These are phyloP conservation scores for Cyclopterus lumpus DNA, from an alignment of 2,797 vertebrate genomes.

Conservation along the genomic window DNA sequence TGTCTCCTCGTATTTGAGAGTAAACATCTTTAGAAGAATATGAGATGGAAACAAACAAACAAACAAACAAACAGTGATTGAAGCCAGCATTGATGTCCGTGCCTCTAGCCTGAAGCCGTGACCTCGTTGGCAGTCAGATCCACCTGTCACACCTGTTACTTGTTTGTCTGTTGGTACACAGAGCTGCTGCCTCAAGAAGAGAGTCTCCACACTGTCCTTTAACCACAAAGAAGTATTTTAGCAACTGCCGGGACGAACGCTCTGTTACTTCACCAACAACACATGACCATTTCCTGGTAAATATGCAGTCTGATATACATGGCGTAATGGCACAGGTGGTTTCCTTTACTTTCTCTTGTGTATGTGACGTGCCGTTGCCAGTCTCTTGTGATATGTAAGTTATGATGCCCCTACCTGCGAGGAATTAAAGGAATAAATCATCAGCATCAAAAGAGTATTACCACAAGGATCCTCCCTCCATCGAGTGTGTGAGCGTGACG, in stretches of 20 bases:
- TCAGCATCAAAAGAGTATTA: conserved; percentile 7
- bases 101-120: conserved; percentile 21
- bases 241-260: not conserved
- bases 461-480: conserved; percentile 15
- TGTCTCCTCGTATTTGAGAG: not conserved
- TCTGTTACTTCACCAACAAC: not conserved
- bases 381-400: not conserved
- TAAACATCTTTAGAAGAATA: not conserved
- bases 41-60: not conserved
- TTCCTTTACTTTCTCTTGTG: not conserved
- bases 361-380: not conserved
- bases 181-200: conserved; percentile 2
- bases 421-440: conserved; percentile 18
- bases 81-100: conserved; percentile 12
- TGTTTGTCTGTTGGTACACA: conserved; percentile 40
- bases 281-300: not conserved
- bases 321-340: not conserved
- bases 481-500: conserved; percentile 21
- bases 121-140: conserved; percentile 20
- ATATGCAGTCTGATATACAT: not conserved
- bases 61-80: not conserved
- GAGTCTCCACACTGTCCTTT: not conserved
- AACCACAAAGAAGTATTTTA: not conserved
- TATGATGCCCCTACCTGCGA: conserved; percentile 66
- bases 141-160: conserved; percentile 71